Evolutionary conservation across 1,140 invertebrate species (phyloP), one percentile per base, ranked within the genome.

Genomic region (Episyrphus balteatus): DNA sequence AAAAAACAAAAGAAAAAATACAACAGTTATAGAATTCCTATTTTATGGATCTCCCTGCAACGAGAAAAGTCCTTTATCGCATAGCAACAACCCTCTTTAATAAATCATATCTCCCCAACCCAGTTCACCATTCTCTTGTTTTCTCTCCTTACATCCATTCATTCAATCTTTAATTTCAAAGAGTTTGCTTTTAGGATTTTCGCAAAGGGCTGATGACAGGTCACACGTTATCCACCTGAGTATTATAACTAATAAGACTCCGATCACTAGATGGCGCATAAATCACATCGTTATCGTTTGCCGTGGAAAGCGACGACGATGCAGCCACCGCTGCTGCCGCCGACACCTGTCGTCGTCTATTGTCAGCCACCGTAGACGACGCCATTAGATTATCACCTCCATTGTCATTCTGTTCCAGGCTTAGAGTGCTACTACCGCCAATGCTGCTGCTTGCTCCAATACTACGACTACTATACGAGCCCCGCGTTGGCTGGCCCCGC

Each of bases 211-310:
- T 26, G 21, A 26, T 26, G 21, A 26, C 21, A 26, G 36, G 15
- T 37, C 36, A 37, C 36, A 37, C 36, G 36, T 37, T 17, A 17
- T 37, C 36, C 36, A 37, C 36, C 36, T 37, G 36, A 14, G 36
- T 10, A 17, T 37, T 37, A 42, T 41, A 47, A 40, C 39, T 47
- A 32, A 47, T 47, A 47, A 47, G 17, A 32, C 65, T 67, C 43
- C 64, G 64, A 46, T 67, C 62, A 37, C 64, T 66, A 31, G 62
- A 58, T 5, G 63, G 65, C 5, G 65, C 65, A 47, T 67, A 67
- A 52, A 67, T 67, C 53, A 67, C 46, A 34, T 67, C 51, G 15
- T 41, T 43, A 34, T 47, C 44, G 18, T 11, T 31, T 14, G 13
- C 15, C 37, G 30, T 6, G 43, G 15, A 31, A 15, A 15, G 8